These are phyloP conservation scores for Chaetodon trifascialis DNA, from an alignment of 2,113 vertebrate species.

Conservation along the genomic window DNA sequence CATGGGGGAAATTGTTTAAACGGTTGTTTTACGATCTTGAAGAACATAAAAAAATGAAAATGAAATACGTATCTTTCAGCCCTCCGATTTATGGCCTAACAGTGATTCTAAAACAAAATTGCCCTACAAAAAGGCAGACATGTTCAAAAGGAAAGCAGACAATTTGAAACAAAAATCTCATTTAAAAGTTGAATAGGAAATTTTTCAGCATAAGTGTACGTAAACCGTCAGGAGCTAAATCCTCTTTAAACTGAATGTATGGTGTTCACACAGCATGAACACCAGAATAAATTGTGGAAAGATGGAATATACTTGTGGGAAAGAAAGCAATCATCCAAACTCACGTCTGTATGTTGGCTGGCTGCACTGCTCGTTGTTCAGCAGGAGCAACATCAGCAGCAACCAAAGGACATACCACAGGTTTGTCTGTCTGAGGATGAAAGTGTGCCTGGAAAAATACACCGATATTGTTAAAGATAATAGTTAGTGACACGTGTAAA, in stretches of 20 bases:
- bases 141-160: too few species aligned
- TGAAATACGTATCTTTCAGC: neutral
- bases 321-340: conserved; percentile 11
- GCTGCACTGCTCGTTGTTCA: conserved; percentile 34
- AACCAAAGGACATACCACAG: conserved; percentile 56
- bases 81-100: neutral
- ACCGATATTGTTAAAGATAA: neutral
- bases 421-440: conserved; percentile 82
- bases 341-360: conserved; percentile 81
- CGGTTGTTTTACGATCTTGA: neutral
- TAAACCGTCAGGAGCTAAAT: too few species aligned
- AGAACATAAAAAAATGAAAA: neutral
- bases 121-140: neutral
- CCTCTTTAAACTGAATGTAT: neutral
- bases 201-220: too few species aligned
- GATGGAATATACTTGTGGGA: neutral
- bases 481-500: neutral
- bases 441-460: conserved; percentile 86
- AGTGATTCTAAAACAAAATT: neutral
- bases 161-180: too few species aligned
- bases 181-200: too few species aligned
- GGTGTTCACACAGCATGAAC: neutral
- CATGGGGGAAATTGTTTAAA: too few species aligned
- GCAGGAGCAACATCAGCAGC: conserved; percentile 55
- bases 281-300: neutral